A percentile compares a stretch with the other conserved stretches of the same genome.
phyloP scores from a whole-genome alignment of 2,888 invertebrate genomes.

The Cantharis rufa region DNA sequence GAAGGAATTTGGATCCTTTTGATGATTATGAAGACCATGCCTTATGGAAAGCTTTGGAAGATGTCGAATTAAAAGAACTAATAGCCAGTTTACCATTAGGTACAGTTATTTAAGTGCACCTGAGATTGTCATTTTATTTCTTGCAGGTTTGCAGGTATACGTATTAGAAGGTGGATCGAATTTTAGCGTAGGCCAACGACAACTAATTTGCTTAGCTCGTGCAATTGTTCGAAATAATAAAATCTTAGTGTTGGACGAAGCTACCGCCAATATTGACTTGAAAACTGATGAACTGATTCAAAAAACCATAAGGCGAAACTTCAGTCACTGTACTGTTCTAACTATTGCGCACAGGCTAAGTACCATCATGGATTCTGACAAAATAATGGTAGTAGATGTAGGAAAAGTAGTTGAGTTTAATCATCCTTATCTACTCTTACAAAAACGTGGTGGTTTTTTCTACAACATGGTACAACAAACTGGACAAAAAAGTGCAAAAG shows the following conservation, averaged over 20 bases:
- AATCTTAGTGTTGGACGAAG: background rate
- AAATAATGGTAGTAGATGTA: conserved; percentile 75
- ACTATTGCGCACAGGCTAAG: conserved; percentile 80
- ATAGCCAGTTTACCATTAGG: background rate
- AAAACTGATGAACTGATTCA: conserved; percentile 77
- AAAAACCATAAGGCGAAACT: conserved; percentile 70
- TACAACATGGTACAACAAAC: conserved; percentile 6
- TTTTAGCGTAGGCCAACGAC: background rate
- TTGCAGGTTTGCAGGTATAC: background rate
- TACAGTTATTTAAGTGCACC: background rate
- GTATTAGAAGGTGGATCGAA: background rate
- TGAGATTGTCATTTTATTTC: background rate
- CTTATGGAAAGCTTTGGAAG: conserved; percentile 83
- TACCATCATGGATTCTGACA: conserved; percentile 81
- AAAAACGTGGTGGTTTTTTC: conserved; percentile 53
- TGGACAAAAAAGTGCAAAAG: background rate
- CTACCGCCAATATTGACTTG: conserved; percentile 65
- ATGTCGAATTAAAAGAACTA: conserved; percentile 79
- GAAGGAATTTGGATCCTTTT: conserved; percentile 90
- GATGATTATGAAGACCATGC: conserved; percentile 75
- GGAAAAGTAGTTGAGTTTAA: conserved; percentile 74
- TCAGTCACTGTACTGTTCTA: conserved; percentile 73
- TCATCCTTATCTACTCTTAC: conserved; percentile 67
- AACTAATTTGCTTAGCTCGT: background rate
- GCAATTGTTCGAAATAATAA: background rate